phyloP scores from a whole-genome alignment of 2,888 invertebrate genomes.

The Melipona beecheii region DNA sequence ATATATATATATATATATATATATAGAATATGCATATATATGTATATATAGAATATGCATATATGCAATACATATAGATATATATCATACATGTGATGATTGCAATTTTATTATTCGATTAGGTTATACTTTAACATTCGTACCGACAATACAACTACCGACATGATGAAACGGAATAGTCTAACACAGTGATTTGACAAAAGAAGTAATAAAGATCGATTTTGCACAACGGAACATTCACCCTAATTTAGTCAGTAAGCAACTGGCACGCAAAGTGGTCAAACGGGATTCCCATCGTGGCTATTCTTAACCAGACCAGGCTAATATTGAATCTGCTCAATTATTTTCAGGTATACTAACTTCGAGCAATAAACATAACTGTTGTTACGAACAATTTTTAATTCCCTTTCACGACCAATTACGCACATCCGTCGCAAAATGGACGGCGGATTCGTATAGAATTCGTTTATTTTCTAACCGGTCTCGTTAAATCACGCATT shows the following conservation, averaged over 20 bases:
- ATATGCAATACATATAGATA: not conserved
- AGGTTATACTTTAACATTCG: not conserved
- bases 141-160: not conserved
- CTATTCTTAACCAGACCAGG: constrained; percentile 73
- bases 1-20: too few species aligned
- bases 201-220: constrained; percentile 50
- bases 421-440: not conserved
- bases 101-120: constrained; percentile 5
- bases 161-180: not conserved
- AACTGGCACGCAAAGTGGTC: constrained; percentile 69
- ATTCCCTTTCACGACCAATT: not conserved
- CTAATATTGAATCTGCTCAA: constrained; percentile 71
- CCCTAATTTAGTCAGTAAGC: constrained; percentile 69
- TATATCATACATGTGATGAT: too few species aligned
- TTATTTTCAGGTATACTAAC: constrained; percentile 63
- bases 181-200: constrained; percentile 35
- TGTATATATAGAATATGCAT: too few species aligned
- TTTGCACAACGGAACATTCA: constrained; percentile 69
- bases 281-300: constrained; percentile 69
- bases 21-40: too few species aligned
- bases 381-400: constrained; percentile 41
- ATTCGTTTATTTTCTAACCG: not conserved
- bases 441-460: not conserved
- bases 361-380: constrained; percentile 61
- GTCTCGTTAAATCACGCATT: not conserved